phyloP scores from a whole-genome alignment of 2,113 vertebrate genomes.

The Xyliphius kryptos region DNA sequence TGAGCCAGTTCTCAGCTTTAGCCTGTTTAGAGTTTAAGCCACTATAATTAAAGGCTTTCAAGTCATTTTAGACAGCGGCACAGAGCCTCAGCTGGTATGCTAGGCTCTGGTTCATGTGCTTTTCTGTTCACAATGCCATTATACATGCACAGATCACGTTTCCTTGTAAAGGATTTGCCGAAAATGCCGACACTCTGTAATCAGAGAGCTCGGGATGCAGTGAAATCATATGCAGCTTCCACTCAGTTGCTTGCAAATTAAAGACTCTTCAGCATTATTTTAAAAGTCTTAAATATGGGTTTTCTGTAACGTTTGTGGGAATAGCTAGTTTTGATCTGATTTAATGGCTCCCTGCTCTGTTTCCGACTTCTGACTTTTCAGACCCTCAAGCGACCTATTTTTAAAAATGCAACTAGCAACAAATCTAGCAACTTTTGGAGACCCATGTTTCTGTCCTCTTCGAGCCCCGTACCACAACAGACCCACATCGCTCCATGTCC shows the following conservation, averaged over 20 bases:
- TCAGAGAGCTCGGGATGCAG: background rate
- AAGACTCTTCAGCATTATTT: background rate
- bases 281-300: background rate
- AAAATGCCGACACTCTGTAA: slow-evolving; percentile 1
- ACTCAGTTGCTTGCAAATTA: background rate
- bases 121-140: background rate
- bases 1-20: background rate
- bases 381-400: too few species aligned
- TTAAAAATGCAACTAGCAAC: too few species aligned
- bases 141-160: background rate
- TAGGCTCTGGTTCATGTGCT: background rate
- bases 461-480: too few species aligned
- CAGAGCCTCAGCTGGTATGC: slow-evolving; percentile 4
- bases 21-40: slow-evolving; percentile 27
- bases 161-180: background rate
- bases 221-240: background rate
- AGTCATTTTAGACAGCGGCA: slow-evolving; percentile 14
- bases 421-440: too few species aligned
- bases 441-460: too few species aligned
- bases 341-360: too few species aligned
- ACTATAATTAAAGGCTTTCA: slow-evolving; percentile 42
- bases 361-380: too few species aligned
- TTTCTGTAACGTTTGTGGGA: background rate
- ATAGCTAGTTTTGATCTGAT: too few species aligned
- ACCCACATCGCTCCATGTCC: too few species aligned